Evolutionary conservation across 1,140 invertebrate species (phyloP), one percentile per base, ranked within the genome.

Genomic region (Bombus cullumanus): DNA sequence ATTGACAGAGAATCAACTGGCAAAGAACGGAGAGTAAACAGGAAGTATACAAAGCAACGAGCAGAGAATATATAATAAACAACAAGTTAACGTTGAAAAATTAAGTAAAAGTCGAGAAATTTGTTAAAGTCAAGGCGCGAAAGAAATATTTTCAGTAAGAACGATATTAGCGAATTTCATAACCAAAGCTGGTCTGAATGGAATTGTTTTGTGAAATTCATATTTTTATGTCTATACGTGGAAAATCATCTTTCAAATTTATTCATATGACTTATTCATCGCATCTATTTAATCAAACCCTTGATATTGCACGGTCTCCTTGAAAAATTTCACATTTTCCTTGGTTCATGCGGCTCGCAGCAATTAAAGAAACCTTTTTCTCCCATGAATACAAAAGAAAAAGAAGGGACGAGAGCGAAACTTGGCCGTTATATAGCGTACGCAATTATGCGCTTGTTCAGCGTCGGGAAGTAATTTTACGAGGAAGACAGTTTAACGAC

Each of bases 401-500:
- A 79, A 43, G 22, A 43, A 43, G n/a, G 31, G 34, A 41, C 68
- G 31, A 43, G 4, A 31, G 25, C 12, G 31, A n/a, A 57, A 77
- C 28, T 53, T 41, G 34, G 39, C 77, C 47, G 66, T 83, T 77
- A 83, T 31, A 43, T 22, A 12, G 47, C 76, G 37, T 43, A 39
- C 28, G 77, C 57, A 85, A 85, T 80, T 72, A 62, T 68, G 41
- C 78, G 57, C 37, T 47, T 62, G 83, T 73, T 72, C 83, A 37
- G 8, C 31, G 76, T 31, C 57, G 77, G 59, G 31, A 64, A 72
- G 76, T 80, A 85, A 80, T 85, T 85, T 73, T 57, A 31, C 83
- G 28, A n/a, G 25, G 66, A 72, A 76, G 76, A 62, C 66, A 59
- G 47, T 83, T 83, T 83, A 76, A 83, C 81, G 81, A 59, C 76